phyloP scores from a whole-genome alignment of 1,140 invertebrate species.

The Anadara kagoshimensis region DNA sequence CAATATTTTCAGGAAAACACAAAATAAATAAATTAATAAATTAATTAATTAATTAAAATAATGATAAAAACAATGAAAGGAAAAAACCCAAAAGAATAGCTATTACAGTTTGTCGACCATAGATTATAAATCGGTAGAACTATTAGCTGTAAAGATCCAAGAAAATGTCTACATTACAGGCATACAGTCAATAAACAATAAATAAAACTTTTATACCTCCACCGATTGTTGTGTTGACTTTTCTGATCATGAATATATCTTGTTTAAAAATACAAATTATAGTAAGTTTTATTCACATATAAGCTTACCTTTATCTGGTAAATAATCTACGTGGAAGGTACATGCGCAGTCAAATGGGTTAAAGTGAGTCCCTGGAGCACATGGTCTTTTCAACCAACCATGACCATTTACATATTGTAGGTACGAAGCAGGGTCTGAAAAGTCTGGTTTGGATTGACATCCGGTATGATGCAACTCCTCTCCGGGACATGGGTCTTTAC shows the following conservation, averaged over 20 bases:
- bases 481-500: slow-evolving; percentile 32
- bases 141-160: neutral
- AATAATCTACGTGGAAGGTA: neutral
- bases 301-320: slow-evolving; percentile 16
- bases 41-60: too few species aligned
- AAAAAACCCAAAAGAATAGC: too few species aligned
- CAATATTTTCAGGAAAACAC: neutral
- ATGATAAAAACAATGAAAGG: too few species aligned
- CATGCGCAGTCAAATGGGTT: slow-evolving; percentile 24
- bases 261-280: too few species aligned
- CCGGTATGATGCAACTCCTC: neutral
- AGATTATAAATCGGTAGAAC: neutral
- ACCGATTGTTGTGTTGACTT: too few species aligned
- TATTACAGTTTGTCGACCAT: too few species aligned
- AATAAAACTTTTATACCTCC: too few species aligned
- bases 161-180: neutral
- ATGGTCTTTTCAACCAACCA: slow-evolving; percentile 28
- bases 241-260: too few species aligned
- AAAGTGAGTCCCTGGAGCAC: slow-evolving; percentile 33
- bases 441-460: slow-evolving; percentile 23
- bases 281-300: too few species aligned
- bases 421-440: slow-evolving; percentile 15
- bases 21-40: too few species aligned
- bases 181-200: too few species aligned
- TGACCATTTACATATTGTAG: slow-evolving; percentile 17